Base-by-base conservation (phyloP, 2,888 invertebrate genomes). In the Philereme transversata region DNA sequence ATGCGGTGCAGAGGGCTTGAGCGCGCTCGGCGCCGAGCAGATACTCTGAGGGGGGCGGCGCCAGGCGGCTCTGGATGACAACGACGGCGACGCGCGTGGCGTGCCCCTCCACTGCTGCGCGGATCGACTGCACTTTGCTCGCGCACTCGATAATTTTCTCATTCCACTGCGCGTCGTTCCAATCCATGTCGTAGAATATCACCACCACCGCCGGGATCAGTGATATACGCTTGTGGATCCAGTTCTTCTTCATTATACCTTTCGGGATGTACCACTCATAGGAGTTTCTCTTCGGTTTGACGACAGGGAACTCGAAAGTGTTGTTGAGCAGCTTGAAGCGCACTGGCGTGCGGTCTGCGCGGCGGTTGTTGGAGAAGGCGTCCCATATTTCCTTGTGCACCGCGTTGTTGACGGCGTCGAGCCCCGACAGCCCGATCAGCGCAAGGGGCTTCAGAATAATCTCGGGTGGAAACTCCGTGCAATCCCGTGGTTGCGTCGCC, bases 241-340 rank as follows among this genome's bases (percentile, higher is more conserved):
- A 99, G 80, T 97, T 97, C 47, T 96, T 95, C 83, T 99, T 99
- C 5, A 99, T 88, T 68, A 99, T 97, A 8, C 99, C 99, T 84
- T 97, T 97, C 0, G 98, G 98, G 72, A 97, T 96, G 85, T 98
- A 98, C 97, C 97, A 98, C 80, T 99, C 99, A 84, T 98, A 99
- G 0, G 97, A 97, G 77, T 96, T 96, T 69, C 97, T 93, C 92
- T 97, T 97, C 5, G 97, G 96, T 82, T 97, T 97, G 5, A 96
- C 95, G 38, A 96, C 94, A 5, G 98, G 98, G 86, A 98, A 98
- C 76, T 97, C 97, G 86, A 97, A 96, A 40, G 96, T 96, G 68
- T 95, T 95, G 65, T 95, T 94, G 57, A 98, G 93, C 61, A 97
- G 90, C 83, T 97, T 96, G 86, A 98, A 98, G 73, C 96, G 94